Evolutionary conservation across 1,140 invertebrate species (phyloP), one percentile per base, ranked within the genome.

Genomic region (Drosophila equinoxialis): DNA sequence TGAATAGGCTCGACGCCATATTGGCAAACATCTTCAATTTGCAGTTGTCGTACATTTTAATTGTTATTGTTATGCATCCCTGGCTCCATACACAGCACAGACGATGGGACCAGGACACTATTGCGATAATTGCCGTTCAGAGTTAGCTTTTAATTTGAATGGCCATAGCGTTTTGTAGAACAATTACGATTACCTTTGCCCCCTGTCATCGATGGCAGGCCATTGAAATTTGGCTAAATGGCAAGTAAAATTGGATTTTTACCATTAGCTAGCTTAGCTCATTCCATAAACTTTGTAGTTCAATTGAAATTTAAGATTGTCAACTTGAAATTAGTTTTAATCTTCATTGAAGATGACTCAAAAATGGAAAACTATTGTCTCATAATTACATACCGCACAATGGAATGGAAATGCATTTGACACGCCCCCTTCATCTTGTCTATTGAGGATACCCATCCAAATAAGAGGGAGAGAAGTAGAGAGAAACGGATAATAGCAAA

Each of bases 21-120:
- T 73, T 68, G 71, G 65, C 66, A 77, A 79, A 75, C 77, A 84
- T 89, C 84, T 89, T 78, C 84, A 87, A 87, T 87, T 78, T 87
- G 84, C 84, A 84, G 84, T 87, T 87, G 84, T 87, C 84, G 84
- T 87, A 87, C 84, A 74, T 74, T 87, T 89, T 87, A 89, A 89
- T 89, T 87, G 84, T 81, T 87, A 87, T 87, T 74, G 84, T 89
- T 89, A 78, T 87, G 84, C 84, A 75, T 74, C 79, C 62, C 78
- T 75, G 64, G 61, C 13, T n/a, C 58, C 45, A 61, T 55, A 51
- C 41, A 48, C 1, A 42, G 63, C 23, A 7, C 11, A 3, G 39
- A n/a, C 13, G 10, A 23, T 58, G 8, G 13, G 45, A 30, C 30
- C 4, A 45, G 62, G 8, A 41, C 20, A 5, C 37, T 13, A 48